These are phyloP conservation scores for Eunapius fragilis DNA, from an alignment of 37 sponge, comb jelly and placozoan species.

Conservation along the genomic window DNA sequence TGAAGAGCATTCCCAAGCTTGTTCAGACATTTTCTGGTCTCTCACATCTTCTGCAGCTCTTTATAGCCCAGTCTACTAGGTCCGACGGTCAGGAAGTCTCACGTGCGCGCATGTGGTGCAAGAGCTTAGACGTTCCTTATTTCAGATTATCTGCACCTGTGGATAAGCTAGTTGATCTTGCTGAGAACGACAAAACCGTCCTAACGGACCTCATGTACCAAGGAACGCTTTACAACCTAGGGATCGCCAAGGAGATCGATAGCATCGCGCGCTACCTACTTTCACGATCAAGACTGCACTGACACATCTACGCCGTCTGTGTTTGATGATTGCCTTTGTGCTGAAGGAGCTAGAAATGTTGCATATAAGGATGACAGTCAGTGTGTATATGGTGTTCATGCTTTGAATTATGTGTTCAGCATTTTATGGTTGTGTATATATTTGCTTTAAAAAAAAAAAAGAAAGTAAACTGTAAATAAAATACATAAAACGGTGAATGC, in stretches of 20 bases:
- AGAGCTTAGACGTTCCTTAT: slow-evolving; percentile 18
- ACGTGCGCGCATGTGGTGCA: slow-evolving; percentile 54
- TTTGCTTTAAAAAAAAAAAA: too few relatives aligned
- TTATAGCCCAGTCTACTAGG: slow-evolving; percentile 37
- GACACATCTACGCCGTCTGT: too few relatives aligned
- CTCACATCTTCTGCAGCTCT: neutral
- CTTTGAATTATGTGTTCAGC: too few relatives aligned
- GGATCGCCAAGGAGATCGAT: slow-evolving; percentile 10
- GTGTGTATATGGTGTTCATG: too few relatives aligned
- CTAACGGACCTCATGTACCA: slow-evolving; percentile 40
- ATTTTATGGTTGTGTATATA: too few relatives aligned
- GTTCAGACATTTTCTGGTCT: slow-evolving; percentile 1
- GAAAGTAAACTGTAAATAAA: too few relatives aligned
- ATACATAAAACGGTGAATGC: too few relatives aligned
- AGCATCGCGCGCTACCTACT: slow-evolving; percentile 8
- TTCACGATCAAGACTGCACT: neutral
- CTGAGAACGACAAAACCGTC: slow-evolving; percentile 1
- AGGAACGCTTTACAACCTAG: slow-evolving; percentile 11
- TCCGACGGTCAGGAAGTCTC: slow-evolving; percentile 43
- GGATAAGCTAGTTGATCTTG: slow-evolving; percentile 15
- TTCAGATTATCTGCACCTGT: slow-evolving; percentile 34
- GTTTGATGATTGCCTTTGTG: too few relatives aligned
- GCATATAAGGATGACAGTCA: too few relatives aligned
- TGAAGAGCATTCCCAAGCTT: slow-evolving; percentile 3
- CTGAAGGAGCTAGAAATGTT: too few relatives aligned